Conservation (phyloP, 2,113 vertebrate species). For the Archilochus colubris region DNA sequence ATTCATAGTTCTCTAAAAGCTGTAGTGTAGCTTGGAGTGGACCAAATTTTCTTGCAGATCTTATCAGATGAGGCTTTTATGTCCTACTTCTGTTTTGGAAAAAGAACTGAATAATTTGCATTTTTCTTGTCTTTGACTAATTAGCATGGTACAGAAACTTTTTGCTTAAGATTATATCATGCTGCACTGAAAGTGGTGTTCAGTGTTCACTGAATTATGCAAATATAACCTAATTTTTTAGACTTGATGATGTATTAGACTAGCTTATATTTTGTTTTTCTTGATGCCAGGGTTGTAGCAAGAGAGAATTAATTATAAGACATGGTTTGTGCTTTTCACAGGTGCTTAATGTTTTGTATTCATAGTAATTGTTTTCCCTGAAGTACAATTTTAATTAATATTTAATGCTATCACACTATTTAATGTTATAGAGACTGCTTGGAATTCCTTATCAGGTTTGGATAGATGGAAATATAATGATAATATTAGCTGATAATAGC, state of each 20-base stretch:
- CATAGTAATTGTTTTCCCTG: conserved; percentile 65
- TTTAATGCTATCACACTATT: conserved; percentile 68
- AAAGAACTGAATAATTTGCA: not conserved
- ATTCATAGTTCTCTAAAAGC: not conserved
- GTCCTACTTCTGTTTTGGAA: not conserved
- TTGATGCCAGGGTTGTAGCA: conserved; percentile 3
- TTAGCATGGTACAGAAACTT: conserved; percentile 26
- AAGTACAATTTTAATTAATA: conserved; percentile 68
- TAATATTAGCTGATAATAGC: conserved; percentile 14
- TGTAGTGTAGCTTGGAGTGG: not conserved
- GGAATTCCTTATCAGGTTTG: conserved; percentile 53
- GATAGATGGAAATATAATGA: conserved; percentile 16
- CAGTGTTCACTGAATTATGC: conserved; percentile 56
- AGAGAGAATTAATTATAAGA: conserved; percentile 33
- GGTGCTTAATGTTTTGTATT: conserved; percentile 60
- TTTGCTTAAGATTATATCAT: conserved; percentile 33
- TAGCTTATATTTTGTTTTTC: conserved; percentile 16
- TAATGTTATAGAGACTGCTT: conserved; percentile 62
- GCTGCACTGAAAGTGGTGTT: conserved; percentile 23
- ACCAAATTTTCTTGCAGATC: not conserved
- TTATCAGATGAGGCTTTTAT: not conserved
- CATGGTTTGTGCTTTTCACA: conserved; percentile 42
- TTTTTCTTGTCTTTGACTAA: conserved; percentile 28
- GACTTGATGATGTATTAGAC: not conserved
- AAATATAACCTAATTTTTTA: conserved; percentile 61